Evolutionary conservation across 2,888 invertebrate species (phyloP).

Genomic region (Euplagia quadripunctaria): DNA sequence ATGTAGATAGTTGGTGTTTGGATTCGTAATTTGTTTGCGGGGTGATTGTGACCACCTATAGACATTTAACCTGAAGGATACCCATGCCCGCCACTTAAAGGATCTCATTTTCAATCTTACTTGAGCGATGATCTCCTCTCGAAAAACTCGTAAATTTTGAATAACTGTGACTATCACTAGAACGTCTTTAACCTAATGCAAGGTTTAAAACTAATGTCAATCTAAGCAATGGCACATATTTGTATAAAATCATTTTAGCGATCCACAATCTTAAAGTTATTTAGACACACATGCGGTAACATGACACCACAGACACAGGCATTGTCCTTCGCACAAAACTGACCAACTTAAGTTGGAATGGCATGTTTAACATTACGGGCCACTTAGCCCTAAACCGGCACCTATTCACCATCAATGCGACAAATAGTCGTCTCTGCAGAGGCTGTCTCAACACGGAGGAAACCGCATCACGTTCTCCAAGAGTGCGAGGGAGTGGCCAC

Average conservation of each 20-base stretch:
- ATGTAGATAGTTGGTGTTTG: too few species aligned
- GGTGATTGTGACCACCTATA: background rate
- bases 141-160: conserved; percentile 62
- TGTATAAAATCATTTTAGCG: conserved; percentile 57
- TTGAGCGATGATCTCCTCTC: conserved; percentile 53
- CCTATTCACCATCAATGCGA: too few species aligned
- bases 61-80: conserved; percentile 18
- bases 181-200: conserved; percentile 56
- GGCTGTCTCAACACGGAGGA: too few species aligned
- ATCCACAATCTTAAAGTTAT: conserved; percentile 27
- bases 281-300: too few species aligned
- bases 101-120: conserved; percentile 54
- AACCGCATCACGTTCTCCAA: too few species aligned
- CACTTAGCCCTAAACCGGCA: too few species aligned
- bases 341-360: too few species aligned
- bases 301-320: too few species aligned
- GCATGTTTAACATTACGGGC: too few species aligned
- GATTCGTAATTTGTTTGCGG: conserved; percentile 11
- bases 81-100: conserved; percentile 50
- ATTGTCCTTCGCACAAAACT: too few species aligned
- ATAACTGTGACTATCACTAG: conserved; percentile 59
- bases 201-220: conserved; percentile 55
- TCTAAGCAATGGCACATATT: conserved; percentile 65
- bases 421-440: too few species aligned
- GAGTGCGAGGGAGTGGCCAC: too few species aligned